Base-by-base conservation (phyloP, 2,113 vertebrate species). In the Alces alces region DNA sequence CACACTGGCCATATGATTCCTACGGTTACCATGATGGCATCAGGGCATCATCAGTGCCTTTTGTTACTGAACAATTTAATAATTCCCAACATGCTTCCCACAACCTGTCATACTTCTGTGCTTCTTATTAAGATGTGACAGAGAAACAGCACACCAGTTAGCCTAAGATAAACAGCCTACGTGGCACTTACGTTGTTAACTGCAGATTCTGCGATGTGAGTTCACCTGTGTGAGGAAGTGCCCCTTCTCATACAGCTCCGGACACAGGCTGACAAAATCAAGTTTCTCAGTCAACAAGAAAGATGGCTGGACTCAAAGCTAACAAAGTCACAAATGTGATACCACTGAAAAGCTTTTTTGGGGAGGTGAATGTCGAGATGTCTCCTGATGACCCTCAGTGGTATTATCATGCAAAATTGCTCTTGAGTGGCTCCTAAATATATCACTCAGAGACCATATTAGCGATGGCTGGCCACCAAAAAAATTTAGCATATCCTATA, bases 201-300 rank as follows among this genome's bases (percentile, higher is more conserved):
- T n/a, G 43, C 21, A 85, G 85, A 61, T 47, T 27, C 11, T 70
- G 25, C 88, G 45, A 61, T 10, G 3, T 43, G 33, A 36, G 19
- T 45, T 52, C 55, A 64, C 17, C 25, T 6, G 33, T 5, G 4
- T 4, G 28, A 85, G n/a, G n/a, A 50, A 85, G 7, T 79, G 39
- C 5, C 30, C 50, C 16, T 50, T n/a, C 45, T 28, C 57, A 57
- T 0, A 3, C 10, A 9, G 23, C 7, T 89, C 45, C 3, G 6
- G 14, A 39, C 70, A 86, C 27, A 80, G 12, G 7, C 9, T 85
- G 39, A 83, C 16, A 55, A 79, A 70, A 85, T 36, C 28, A 89
- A 13, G 50, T 50, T 58, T 92, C 55, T 52, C 6, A 1, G 50
- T 88, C 23, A 52, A 60, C n/a, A 60, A 70, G 33, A 58, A 89